phyloP scores from a whole-genome alignment of 2,797 vertebrate genomes.

The Loriculus beryllinus region DNA sequence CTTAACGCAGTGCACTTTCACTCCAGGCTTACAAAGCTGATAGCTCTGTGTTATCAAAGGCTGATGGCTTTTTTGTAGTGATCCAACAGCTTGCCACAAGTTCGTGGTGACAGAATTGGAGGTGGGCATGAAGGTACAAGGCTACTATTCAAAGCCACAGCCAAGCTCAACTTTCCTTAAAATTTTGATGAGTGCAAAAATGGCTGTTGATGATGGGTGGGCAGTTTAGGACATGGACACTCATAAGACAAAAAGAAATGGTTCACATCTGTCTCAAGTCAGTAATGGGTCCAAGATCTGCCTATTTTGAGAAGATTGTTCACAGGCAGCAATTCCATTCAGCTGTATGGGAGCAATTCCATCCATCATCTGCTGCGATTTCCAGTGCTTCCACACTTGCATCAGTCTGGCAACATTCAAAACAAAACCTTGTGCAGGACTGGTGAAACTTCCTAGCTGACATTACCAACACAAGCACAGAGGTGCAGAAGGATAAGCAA shows the following conservation, averaged over 20 bases:
- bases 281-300: background rate
- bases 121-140: background rate
- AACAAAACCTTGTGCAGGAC: background rate
- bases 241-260: background rate
- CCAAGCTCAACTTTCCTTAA: background rate
- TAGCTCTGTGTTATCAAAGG: background rate
- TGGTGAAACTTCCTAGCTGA: background rate
- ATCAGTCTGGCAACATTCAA: background rate
- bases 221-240: background rate
- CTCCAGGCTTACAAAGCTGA: background rate
- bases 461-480: background rate
- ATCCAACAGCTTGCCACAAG: background rate
- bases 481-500: background rate
- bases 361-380: background rate
- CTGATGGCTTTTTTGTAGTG: background rate
- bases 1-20: background rate
- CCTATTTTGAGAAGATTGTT: background rate
- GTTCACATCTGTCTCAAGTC: background rate
- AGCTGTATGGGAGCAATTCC: background rate
- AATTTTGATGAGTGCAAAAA: background rate
- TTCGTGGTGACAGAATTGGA: rapidly evolving
- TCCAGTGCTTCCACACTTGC: background rate
- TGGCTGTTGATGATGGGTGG: rapidly evolving
- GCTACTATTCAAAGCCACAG: background rate
- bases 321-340: background rate